phyloP scores from a whole-genome alignment of 2,797 vertebrate genomes.

The Lagocephalus sceleratus region DNA sequence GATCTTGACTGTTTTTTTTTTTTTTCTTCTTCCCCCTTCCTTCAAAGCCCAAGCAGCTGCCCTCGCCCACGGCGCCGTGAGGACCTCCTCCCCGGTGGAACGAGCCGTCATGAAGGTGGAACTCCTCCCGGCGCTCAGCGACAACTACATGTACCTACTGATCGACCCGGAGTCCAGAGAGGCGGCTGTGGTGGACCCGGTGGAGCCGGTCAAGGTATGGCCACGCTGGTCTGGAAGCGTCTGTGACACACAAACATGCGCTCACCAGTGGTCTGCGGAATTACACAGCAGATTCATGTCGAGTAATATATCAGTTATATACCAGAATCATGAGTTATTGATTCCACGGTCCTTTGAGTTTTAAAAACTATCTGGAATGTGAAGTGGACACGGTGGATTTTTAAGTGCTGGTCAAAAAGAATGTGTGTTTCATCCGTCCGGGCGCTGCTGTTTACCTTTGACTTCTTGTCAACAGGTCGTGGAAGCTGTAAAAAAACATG shows the following conservation, averaged over 20 bases:
- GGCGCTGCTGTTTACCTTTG: no score
- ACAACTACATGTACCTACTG: slow-evolving; percentile 99
- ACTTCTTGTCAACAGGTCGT: slow-evolving; percentile 78
- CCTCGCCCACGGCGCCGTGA: slow-evolving; percentile 63
- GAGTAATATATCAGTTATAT: no score
- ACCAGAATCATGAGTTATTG: no score
- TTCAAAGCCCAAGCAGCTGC: slow-evolving; percentile 52
- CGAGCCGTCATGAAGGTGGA: slow-evolving; percentile 88
- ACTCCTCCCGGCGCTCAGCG: slow-evolving; percentile 88
- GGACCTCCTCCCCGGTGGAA: slow-evolving; percentile 72
- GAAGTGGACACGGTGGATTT: no score
- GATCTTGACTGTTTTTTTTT: no score
- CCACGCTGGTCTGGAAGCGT: not conserved
- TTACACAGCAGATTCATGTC: no score
- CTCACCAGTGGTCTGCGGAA: no score
- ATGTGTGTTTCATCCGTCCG: no score
- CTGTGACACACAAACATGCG: no score
- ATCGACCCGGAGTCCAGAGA: slow-evolving; percentile 88
- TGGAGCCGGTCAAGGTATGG: slow-evolving; percentile 90
- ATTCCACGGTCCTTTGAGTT: no score
- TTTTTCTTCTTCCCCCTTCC: not conserved
- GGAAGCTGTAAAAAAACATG: slow-evolving; percentile 86
- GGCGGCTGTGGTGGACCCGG: slow-evolving; percentile 92
- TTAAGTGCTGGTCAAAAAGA: no score
- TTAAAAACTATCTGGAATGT: no score